Evolutionary conservation across 2,888 invertebrate species (phyloP), one percentile per base, ranked within the genome.

Genomic region (Cheilosia vulpina): DNA sequence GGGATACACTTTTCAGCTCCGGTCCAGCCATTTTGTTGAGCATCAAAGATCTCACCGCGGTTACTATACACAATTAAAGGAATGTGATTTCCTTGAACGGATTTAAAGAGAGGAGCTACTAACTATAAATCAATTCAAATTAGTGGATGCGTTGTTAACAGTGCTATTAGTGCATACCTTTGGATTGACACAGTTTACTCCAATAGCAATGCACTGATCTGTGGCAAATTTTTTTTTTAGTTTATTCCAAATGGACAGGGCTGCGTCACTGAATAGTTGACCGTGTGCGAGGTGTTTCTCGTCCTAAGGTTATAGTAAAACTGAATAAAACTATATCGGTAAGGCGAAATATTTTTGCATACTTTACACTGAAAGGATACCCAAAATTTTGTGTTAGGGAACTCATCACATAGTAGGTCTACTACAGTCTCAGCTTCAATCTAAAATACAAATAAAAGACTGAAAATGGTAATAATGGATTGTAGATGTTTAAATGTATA

Each of bases 21-120:
- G 78, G 95, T 94, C 96, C 96, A 96, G 71, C 89, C 90, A 2
- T 79, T 87, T 17, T 88, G 87, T 41, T 88, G 5, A 5, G 21
- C 87, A 58, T 91, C 89, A 52, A 90, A 92, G 17, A 89, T 89
- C 87, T 92, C 92, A 0, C 98, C 98, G 88, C 97, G 97, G 92
- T 98, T 98, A 50, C 98, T 98, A 92, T 98, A 98, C 55, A 97
- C 97, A 87, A 98, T 94, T 71, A 98, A 93, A 4, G 97, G 96
- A 87, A 96, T 94, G 24, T 91, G 90, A 50, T 90, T 90, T 47
- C 90, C 91, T 79, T 93, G 93, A 88, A 95, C 91, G 7, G 93
- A 93, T 87, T 92, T 91, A 55, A 96, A 92, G 41, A 97, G 92
- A 0, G 94, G 90, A 41, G 93, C 93, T 5, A 96, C 94, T 88